Base-by-base conservation (phyloP, 2,113 vertebrate genomes). In the Passer domesticus region DNA sequence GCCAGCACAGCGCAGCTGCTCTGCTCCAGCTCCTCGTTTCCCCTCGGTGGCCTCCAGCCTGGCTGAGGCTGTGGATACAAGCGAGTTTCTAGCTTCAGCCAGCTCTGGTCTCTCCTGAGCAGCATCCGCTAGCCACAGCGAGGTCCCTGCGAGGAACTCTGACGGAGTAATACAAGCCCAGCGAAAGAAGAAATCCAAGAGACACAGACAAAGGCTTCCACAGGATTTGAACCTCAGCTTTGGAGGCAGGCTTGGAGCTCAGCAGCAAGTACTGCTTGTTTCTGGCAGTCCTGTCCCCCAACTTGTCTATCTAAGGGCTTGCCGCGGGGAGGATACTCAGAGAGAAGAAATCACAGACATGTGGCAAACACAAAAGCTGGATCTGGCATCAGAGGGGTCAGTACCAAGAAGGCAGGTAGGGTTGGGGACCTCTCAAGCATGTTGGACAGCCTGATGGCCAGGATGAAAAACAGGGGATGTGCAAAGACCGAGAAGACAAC, bases 31-130 rank as follows among this genome's bases (percentile, higher is more conserved):
- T 59, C 81, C 69, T 35, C 3, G 27, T 68, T 88, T 94, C 95
- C 94, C 94, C 58, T 68, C 37, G 8, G 50, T 46, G 94, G 95
- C 94, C 96, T 92, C 92, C 87, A 92, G 90, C 76, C 64, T 33
- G 4, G 31, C n/a, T 43, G 8, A 80, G 79, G 64, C 83, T 90
- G 76, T 2, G 3, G 72, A 91, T 63, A 67, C 44, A 63, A 75
- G 64, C 33, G 3, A 90, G 78, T 73, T 91, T 69, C 62, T 24
- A 68, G 93, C 87, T 76, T 23, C 74, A 91, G 67, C 79, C 90
- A 89, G 85, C 93, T 83, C 86, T 58, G 60, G 39, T 67, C 83
- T 77, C 90, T 78, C 88, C 68, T 9, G 35, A 91, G 84, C 39
- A 1, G 74, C 84, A 89, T 43, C 50, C 4, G 1, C 75, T 59